Conservation (phyloP, 2,113 vertebrate genomes). For the Spermophilus dauricus region DNA sequence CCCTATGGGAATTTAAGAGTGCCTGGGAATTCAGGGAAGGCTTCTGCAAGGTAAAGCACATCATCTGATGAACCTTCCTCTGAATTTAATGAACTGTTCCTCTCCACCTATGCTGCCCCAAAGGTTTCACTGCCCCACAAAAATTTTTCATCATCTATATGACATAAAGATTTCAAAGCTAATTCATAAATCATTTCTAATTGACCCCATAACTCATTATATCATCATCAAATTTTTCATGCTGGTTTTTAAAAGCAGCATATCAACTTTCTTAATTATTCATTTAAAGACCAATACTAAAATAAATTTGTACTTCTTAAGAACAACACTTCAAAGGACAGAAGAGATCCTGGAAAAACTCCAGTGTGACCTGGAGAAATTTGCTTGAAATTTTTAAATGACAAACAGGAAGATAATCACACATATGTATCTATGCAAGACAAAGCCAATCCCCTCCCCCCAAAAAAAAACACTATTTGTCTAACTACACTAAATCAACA, state of each 20-base stretch:
- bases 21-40: not conserved
- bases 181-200: slow-evolving; percentile 58
- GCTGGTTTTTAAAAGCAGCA: slow-evolving; percentile 22
- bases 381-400: slow-evolving; percentile 22
- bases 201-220: not conserved
- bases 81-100: slow-evolving; percentile 24
- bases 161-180: slow-evolving; percentile 40
- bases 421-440: not conserved
- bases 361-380: slow-evolving; percentile 16
- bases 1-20: not conserved
- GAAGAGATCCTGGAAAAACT: not conserved
- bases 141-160: slow-evolving; percentile 5
- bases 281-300: slow-evolving; percentile 39
- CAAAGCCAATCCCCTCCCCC: not conserved
- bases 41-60: not conserved
- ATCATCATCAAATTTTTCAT: not conserved
- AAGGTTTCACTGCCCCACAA: slow-evolving; percentile 16
- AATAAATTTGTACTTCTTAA: slow-evolving; percentile 48
- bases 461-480: not conserved
- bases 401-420: slow-evolving; percentile 33
- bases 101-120: not conserved
- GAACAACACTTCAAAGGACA: not conserved
- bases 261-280: slow-evolving; percentile 49
- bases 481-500: slow-evolving; percentile 67
- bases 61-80: not conserved